Percentiles rank a stretch among this genome's conserved stretches.
phyloP scores from a whole-genome alignment of 2,888 invertebrate genomes.

The Bombyx huttoni region DNA sequence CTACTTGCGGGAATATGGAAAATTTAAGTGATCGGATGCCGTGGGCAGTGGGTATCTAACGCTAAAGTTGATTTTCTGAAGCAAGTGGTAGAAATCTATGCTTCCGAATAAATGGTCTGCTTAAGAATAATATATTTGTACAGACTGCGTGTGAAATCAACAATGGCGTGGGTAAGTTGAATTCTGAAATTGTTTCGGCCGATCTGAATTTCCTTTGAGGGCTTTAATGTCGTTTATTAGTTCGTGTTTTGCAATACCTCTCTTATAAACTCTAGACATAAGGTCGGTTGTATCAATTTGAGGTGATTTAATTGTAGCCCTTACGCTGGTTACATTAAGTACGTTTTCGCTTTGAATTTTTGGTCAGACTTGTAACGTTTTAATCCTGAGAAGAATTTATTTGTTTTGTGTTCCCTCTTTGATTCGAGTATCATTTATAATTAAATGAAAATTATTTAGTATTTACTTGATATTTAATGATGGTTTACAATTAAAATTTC shows the following conservation, averaged over 20 bases:
- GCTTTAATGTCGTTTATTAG: constrained; percentile 3
- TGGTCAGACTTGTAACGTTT: not conserved
- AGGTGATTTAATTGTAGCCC: not conserved
- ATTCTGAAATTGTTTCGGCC: constrained; percentile 10
- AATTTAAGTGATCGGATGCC: no score
- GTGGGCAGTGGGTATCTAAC: no score
- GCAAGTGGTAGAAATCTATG: no score
- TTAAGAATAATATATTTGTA: no score
- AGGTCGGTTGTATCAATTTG: not conserved
- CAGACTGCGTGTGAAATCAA: not conserved
- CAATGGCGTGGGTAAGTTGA: constrained; percentile 2
- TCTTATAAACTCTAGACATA: constrained; percentile 3
- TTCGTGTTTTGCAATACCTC: constrained; percentile 5
- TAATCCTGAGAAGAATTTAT: not conserved
- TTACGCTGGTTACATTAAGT: not conserved
- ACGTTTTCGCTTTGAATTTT: not conserved
- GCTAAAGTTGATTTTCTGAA: no score
- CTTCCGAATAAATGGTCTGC: no score
- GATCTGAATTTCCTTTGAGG: constrained; percentile 10
- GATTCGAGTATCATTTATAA: not conserved
- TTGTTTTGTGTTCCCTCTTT: not conserved
- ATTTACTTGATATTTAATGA: not conserved
- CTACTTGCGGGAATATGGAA: no score
- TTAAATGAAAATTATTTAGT: not conserved
- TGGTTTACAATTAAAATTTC: not conserved